A percentile compares a stretch with the other conserved stretches of the same genome.
Evolutionary conservation across 2,888 invertebrate genomes (phyloP).

Genomic region (Parthenolecanium corni): DNA sequence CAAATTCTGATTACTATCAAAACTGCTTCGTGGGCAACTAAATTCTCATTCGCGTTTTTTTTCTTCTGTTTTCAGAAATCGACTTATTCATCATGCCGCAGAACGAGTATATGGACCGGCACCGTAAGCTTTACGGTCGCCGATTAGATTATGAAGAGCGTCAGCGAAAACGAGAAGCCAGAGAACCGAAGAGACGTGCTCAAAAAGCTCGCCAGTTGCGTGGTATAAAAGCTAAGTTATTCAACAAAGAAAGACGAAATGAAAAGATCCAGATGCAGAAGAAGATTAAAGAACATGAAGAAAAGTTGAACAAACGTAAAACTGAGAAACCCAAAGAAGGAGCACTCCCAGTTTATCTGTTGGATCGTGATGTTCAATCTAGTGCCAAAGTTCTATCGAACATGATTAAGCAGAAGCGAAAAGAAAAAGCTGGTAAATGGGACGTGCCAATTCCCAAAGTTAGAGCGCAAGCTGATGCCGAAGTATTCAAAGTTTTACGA

Average conservation of each 20-base stretch:
- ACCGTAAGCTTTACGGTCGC: constrained; percentile 89
- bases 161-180: constrained; percentile 88
- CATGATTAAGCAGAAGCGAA: constrained; percentile 98
- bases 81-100: constrained; percentile 77
- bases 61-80: too few relatives aligned
- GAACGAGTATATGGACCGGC: constrained; percentile 98
- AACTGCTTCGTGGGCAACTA: too few relatives aligned
- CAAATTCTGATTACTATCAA: too few relatives aligned
- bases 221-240: constrained; percentile 94
- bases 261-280: constrained; percentile 99
- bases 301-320: constrained; percentile 70
- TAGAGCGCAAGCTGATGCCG: constrained; percentile 87
- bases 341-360: constrained; percentile 88
- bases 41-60: too few relatives aligned
- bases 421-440: constrained; percentile 99
- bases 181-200: constrained; percentile 82
- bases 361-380: constrained; percentile 90
- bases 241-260: constrained; percentile 88
- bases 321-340: constrained; percentile 76
- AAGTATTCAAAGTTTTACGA: constrained; percentile 86
- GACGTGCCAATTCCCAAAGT: constrained; percentile 99
- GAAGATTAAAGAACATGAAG: constrained; percentile 94
- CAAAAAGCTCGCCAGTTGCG: constrained; percentile 82
- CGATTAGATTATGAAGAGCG: constrained; percentile 96
- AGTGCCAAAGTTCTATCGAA: constrained; percentile 93